Conservation (phyloP, 1,140 invertebrate species). For the Pemphigus obesinymphae region DNA sequence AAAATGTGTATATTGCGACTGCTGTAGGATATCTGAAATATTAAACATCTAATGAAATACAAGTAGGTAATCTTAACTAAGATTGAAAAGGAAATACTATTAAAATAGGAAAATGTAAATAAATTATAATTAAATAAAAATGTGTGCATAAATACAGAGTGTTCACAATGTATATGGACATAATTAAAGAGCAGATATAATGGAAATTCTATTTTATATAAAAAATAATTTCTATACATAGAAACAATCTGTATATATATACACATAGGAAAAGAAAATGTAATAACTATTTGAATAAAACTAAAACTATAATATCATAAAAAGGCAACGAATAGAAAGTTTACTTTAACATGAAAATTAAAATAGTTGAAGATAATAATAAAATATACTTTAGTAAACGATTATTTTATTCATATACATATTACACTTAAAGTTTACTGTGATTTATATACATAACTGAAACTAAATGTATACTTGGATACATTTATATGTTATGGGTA, state of each 20-base stretch:
- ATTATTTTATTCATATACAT: not conserved
- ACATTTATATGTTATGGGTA: not conserved
- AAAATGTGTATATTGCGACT: slow-evolving; percentile 29
- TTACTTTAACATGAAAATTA: not conserved
- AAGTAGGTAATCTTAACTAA: not conserved
- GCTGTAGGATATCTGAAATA: slow-evolving; percentile 31
- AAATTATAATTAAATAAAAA: not conserved
- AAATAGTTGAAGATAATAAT: not conserved
- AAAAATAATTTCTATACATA: too few relatives aligned
- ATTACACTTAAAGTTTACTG: not conserved
- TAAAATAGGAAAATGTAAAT: too few relatives aligned
- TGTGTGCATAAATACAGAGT: not conserved
- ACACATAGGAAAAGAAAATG: not conserved
- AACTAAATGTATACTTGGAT: not conserved
- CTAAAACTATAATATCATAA: not conserved
- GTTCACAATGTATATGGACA: not conserved
- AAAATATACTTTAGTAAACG: not conserved
- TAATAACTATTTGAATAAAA: not conserved
- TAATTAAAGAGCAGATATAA: not conserved
- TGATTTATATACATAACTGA: not conserved
- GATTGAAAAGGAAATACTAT: not conserved
- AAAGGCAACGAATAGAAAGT: not conserved
- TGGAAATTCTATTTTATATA: not conserved
- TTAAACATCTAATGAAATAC: not conserved
- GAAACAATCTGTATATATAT: not conserved